Evolutionary conservation across 2,888 invertebrate species (phyloP), one percentile per base, ranked within the genome.

Genomic region (Chaitophorus viminalis): DNA sequence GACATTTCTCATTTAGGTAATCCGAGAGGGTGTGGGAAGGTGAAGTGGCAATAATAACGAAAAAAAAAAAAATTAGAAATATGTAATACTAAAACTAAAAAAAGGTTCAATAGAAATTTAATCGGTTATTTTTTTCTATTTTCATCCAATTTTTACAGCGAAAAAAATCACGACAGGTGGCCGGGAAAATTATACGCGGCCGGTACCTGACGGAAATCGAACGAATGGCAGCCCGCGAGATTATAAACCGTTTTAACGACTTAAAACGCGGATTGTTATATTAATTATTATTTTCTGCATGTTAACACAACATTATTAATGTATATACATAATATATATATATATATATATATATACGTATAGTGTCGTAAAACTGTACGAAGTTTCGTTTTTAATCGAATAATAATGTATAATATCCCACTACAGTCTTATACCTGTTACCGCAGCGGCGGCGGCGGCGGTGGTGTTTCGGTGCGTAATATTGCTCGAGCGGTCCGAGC

Each of bases 201-300:
- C n/a, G n/a, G n/a, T 9, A 65, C n/a, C n/a, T 65, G 65, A 65
- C 65, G 65, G 65, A 65, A 65, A 65, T 65, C 65, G n/a, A n/a
- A n/a, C n/a, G 25, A 5, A 1, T 3, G 11, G 68, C n/a, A 6
- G 29, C 5, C 29, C 2, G 29, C n/a, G 68, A 68, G n/a, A 1
- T 8, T 3, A 68, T n/a, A 21, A 25, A 25, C 25, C 60, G 68
- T 29, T 68, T 68, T 68, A n/a, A 68, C 68, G 68, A 6, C 29
- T n/a, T 68, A 2, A 6, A 68, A 68, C 29, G 8, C 29, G 25
- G 46, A 46, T 46, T 46, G 14, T 46, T 14, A 11, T 3, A 25
- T 21, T 25, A 21, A 60, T 60, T 60, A 60, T 60, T 25, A 25
- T 60, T 25, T 60, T 60, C 25, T 5, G 60, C 46, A 11, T 25